Conservation (phyloP, 2,113 vertebrate genomes). For the Microtus oregoni region DNA sequence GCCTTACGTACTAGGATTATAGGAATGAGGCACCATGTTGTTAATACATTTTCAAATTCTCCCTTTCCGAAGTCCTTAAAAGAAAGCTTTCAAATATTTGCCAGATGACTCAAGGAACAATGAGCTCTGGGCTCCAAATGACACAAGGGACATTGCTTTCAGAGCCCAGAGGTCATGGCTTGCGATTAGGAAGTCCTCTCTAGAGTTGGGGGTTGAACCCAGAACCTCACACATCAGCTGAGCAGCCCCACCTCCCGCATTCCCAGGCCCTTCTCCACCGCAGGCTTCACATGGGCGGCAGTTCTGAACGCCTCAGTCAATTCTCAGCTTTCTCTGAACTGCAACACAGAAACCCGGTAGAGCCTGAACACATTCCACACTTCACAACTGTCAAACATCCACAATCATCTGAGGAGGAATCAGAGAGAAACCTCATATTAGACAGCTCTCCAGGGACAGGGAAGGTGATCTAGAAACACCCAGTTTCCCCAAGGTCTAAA, state of each 20-base stretch:
- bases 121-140: not conserved
- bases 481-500: not conserved
- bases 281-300: not conserved
- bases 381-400: not conserved
- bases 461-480: not conserved
- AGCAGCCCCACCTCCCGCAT: not conserved
- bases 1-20: not conserved
- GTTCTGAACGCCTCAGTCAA: not conserved
- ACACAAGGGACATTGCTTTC: not conserved
- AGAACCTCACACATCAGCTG: not conserved
- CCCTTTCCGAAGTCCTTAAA: constrained; percentile 40
- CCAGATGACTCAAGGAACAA: not conserved
- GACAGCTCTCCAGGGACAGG: not conserved
- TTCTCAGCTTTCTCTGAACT: not conserved
- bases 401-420: not conserved
- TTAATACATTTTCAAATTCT: constrained; percentile 27
- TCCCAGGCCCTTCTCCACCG: not conserved
- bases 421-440: not conserved
- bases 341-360: not conserved
- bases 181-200: not conserved
- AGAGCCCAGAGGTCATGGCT: not conserved
- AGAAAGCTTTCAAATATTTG: constrained; percentile 25
- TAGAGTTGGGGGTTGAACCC: not conserved
- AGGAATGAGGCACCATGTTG: not conserved
- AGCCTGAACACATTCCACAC: too few relatives aligned